Evolutionary conservation across 2,797 vertebrate genomes (phyloP).

Genomic region (Delichon dasypus): DNA sequence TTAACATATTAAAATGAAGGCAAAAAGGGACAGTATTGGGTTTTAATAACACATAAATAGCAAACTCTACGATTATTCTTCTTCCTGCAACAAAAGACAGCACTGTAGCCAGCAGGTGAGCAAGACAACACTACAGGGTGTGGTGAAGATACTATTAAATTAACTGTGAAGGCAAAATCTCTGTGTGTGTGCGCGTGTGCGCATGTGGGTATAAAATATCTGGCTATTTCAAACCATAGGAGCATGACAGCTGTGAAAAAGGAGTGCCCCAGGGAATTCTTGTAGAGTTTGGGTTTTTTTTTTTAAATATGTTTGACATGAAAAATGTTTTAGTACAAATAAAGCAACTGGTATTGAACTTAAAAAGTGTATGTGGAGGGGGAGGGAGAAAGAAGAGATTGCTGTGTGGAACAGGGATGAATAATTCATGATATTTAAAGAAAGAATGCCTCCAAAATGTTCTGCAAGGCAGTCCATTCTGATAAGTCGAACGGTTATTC

Average conservation of each 20-base stretch:
- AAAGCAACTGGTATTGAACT: constrained; percentile 93
- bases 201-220: constrained; percentile 2
- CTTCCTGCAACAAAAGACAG: constrained; percentile 67
- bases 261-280: constrained; percentile 90
- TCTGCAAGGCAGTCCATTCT: constrained; percentile 74
- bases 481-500: constrained; percentile 71
- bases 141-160: constrained; percentile 88
- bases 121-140: constrained; percentile 81
- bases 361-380: constrained; percentile 70
- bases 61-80: constrained; percentile 46
- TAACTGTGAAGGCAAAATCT: constrained; percentile 83
- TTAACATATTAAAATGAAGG: constrained; percentile 31
- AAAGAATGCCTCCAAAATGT: constrained; percentile 79
- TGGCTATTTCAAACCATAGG: constrained; percentile 84
- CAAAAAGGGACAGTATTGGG: not conserved
- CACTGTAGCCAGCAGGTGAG: constrained; percentile 83
- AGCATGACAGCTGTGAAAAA: constrained; percentile 94
- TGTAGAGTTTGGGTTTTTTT: constrained; percentile 83
- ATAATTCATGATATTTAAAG: constrained; percentile 94
- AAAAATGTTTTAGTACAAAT: constrained; percentile 97
- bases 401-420: constrained; percentile 81
- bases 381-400: constrained; percentile 77
- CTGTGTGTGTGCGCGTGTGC: not conserved
- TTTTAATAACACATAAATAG: constrained; percentile 54
- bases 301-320: constrained; percentile 88